Base-by-base conservation (phyloP, 1,140 invertebrate genomes). In the Bombus pascuorum region DNA sequence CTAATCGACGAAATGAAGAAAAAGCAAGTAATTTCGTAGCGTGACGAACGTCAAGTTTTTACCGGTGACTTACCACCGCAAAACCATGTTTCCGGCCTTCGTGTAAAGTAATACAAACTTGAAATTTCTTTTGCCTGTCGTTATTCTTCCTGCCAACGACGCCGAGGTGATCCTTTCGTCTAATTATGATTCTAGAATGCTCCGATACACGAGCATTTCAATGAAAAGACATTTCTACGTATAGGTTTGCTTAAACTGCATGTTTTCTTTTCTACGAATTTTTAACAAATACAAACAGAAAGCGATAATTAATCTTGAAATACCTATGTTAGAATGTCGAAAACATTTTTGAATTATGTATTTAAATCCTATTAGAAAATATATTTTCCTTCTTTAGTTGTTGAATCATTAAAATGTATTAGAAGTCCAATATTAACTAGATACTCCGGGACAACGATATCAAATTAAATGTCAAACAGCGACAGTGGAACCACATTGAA, bases 21-120 rank as follows among this genome's bases (percentile, higher is more conserved):
- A 32, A 65, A 75, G 62, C 53, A 25, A 12, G 68, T 72, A 59
- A 75, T 66, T 65, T 57, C 2, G 42, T n/a, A 37, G 53, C 32
- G 57, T 74, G 72, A 82, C 57, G 71, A 66, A 73, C 74, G 72
- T 66, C n/a, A 53, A 53, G 39, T 82, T 82, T 82, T 82, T 82
- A 57, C 34, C 10, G 13, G 10, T n/a, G 57, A 2, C n/a, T 53
- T 44, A n/a, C 25, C 70, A 13, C 42, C 25, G 72, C 28, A 62
- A 42, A 39, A 82, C 57, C 53, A 15, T n/a, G 81, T 66, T 82
- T 75, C 70, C n/a, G 37, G 71, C 22, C n/a, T 65, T 59, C 57
- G 42, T 32, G 39, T 66, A 68, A 76, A 83, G 32, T 66, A 53
- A 66, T 42, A 76, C 25, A 83, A 65, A 83, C 59, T 83, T 18